Evolutionary conservation across 2,888 invertebrate genomes (phyloP).

Genomic region (Rosalia funebris): DNA sequence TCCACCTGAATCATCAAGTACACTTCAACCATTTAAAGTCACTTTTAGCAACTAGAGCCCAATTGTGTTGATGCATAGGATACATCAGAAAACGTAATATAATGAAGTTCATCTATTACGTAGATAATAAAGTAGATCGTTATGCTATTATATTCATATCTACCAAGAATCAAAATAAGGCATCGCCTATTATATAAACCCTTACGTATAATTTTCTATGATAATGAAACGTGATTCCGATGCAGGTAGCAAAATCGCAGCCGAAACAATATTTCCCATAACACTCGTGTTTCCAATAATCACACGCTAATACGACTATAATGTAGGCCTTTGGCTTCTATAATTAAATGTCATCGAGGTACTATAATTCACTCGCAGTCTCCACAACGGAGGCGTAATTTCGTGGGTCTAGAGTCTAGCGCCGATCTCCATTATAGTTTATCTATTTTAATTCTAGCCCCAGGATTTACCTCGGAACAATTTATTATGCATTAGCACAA

Average conservation of each 20-base stretch:
- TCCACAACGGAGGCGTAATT: constrained; percentile 20
- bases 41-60: no score
- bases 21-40: no score
- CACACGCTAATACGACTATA: constrained; percentile 22
- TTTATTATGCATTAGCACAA: constrained; percentile 33
- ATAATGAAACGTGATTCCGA: constrained; percentile 29
- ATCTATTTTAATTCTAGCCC: constrained; percentile 29
- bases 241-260: constrained; percentile 39
- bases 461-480: constrained; percentile 23
- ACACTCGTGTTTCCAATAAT: constrained; percentile 21
- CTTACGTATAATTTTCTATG: constrained; percentile 37
- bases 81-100: no score
- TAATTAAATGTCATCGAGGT: constrained; percentile 32
- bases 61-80: no score
- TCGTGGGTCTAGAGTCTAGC: constrained; percentile 27
- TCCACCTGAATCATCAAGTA: no score
- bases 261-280: constrained; percentile 35
- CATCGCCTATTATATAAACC: neutral
- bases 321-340: constrained; percentile 19
- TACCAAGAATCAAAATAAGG: constrained; percentile 21
- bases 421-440: constrained; percentile 20
- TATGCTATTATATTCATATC: no score
- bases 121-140: no score
- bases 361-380: constrained; percentile 21
- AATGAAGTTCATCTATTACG: no score